Percentiles rank a stretch among this genome's conserved stretches.
phyloP scores from a whole-genome alignment of 2,888 invertebrate species.

The Galeopsomyia nigrocyanea region DNA sequence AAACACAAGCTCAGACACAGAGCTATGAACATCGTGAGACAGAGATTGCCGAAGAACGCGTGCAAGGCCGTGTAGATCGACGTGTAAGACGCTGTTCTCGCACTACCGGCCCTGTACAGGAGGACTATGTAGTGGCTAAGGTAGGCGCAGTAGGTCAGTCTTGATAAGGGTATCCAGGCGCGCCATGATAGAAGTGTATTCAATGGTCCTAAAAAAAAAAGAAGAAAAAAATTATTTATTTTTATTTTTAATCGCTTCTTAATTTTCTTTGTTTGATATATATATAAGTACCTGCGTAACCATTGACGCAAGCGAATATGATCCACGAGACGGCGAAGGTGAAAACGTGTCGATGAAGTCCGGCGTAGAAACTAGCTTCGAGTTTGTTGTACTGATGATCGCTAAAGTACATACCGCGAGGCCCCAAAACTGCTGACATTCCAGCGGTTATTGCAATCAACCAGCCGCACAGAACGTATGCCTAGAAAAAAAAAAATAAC shows the following conservation, averaged over 20 bases:
- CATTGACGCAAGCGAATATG: slow-evolving; percentile 74
- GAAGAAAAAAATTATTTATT: background rate
- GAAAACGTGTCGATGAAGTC: slow-evolving; percentile 62
- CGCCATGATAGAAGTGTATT: slow-evolving; percentile 59
- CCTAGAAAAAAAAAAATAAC: slow-evolving; percentile 44
- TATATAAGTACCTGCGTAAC: slow-evolving; percentile 73
- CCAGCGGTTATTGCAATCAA: slow-evolving; percentile 50
- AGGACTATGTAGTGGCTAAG: slow-evolving; percentile 63
- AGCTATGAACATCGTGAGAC: slow-evolving; percentile 56
- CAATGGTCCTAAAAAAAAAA: slow-evolving; percentile 55
- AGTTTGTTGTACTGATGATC: slow-evolving; percentile 55
- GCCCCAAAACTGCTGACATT: slow-evolving; percentile 54
- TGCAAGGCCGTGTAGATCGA: slow-evolving; percentile 56
- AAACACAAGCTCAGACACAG: slow-evolving; percentile 56
- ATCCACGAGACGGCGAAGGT: slow-evolving; percentile 62
- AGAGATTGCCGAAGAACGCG: slow-evolving; percentile 58
- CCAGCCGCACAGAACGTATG: slow-evolving; percentile 56
- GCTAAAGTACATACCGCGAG: slow-evolving; percentile 58
- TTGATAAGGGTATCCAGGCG: slow-evolving; percentile 62
- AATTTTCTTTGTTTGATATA: slow-evolving; percentile 3
- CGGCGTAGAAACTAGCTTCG: slow-evolving; percentile 64
- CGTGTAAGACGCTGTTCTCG: slow-evolving; percentile 53
- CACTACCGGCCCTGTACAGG: slow-evolving; percentile 55
- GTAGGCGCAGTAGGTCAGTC: slow-evolving; percentile 63
- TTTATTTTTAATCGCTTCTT: background rate